Conservation (phyloP, 2,797 vertebrate genomes). For the Karalla daura region DNA sequence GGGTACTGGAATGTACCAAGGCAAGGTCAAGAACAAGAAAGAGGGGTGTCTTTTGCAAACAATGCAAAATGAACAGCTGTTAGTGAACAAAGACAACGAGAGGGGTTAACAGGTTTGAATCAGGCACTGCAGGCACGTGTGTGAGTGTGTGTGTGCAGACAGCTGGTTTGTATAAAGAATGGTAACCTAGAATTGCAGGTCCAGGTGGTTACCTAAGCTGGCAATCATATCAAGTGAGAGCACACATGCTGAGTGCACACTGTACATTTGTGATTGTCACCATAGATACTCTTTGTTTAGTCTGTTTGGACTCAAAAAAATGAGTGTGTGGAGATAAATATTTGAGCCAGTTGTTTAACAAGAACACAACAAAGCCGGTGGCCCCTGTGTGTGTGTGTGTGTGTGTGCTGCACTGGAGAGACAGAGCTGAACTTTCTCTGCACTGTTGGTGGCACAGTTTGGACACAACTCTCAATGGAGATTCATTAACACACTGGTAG, state of each 20-base stretch:
- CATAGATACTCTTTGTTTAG: constrained; percentile 6
- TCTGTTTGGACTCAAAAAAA: neutral
- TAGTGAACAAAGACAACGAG: constrained; percentile 60
- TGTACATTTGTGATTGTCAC: constrained; percentile 19
- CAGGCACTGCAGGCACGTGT: constrained; percentile 11
- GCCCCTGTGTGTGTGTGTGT: neutral
- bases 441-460: constrained; percentile 36
- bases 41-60: constrained; percentile 67
- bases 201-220: constrained; percentile 52
- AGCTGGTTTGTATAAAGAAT: constrained; percentile 47
- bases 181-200: constrained; percentile 55
- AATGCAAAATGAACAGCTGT: constrained; percentile 53
- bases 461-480: constrained; percentile 18
- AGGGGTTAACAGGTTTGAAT: constrained; percentile 47
- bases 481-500: constrained; percentile 31
- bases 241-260: constrained; percentile 12
- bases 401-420: constrained; percentile 9
- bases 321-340: neutral
- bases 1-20: constrained; percentile 81
- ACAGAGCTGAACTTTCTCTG: constrained; percentile 32
- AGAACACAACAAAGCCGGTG: constrained; percentile 4
- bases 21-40: constrained; percentile 77
- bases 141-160: constrained; percentile 22
- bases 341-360: neutral
- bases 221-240: constrained; percentile 37